phyloP scores from a whole-genome alignment of 30 jellyfish, hydroid and myxozoan species.

The Cassiopea andromeda region DNA sequence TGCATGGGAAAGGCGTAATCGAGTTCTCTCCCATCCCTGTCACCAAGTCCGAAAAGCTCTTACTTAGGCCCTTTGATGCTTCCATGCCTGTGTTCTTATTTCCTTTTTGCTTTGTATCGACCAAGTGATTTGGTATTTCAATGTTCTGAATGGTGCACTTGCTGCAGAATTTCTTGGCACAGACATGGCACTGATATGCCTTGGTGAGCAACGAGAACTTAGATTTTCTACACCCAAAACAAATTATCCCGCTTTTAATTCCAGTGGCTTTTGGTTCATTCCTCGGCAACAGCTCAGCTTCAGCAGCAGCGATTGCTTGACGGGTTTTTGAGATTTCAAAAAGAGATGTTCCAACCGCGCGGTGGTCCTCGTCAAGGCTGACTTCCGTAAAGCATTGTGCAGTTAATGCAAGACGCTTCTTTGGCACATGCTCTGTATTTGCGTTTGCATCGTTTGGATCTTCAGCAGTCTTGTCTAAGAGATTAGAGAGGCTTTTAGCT shows the following conservation, averaged over 20 bases:
- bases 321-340: slow-evolving; percentile 88
- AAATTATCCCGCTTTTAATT: slow-evolving; percentile 56
- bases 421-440: slow-evolving; percentile 10
- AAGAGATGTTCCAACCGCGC: slow-evolving; percentile 84
- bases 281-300: slow-evolving; percentile 54
- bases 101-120: slow-evolving; percentile 6
- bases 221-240: slow-evolving; percentile 77
- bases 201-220: slow-evolving; percentile 72
- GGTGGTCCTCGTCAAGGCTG: slow-evolving; percentile 73
- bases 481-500: background rate
- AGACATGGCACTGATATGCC: slow-evolving; percentile 73
- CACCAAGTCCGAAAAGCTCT: slow-evolving; percentile 50
- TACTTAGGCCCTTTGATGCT: slow-evolving; percentile 23
- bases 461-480: background rate
- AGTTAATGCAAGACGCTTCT: slow-evolving; percentile 72
- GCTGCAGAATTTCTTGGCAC: slow-evolving; percentile 77
- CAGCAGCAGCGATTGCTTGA: slow-evolving; percentile 91
- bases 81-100: background rate
- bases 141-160: slow-evolving; percentile 60
- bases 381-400: slow-evolving; percentile 57
- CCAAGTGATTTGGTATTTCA: slow-evolving; percentile 76
- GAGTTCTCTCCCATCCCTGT: slow-evolving; percentile 4
- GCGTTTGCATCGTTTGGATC: background rate
- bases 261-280: slow-evolving; percentile 4
- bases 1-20: slow-evolving; percentile 75